phyloP scores from a whole-genome alignment of 2,113 vertebrate genomes.

The Channa maculata region DNA sequence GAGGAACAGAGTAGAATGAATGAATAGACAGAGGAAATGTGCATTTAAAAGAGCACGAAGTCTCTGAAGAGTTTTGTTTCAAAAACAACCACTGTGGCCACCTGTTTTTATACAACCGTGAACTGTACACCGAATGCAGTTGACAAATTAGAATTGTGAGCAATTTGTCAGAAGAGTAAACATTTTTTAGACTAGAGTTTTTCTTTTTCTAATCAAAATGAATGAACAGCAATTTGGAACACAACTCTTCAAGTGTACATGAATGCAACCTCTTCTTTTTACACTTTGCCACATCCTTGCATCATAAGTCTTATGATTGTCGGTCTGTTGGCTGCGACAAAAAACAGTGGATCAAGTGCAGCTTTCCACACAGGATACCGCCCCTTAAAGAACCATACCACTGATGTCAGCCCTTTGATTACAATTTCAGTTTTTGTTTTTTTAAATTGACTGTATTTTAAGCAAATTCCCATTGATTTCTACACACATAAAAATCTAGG shows the following conservation, averaged over 20 bases:
- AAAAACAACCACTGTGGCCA: constrained; percentile 1
- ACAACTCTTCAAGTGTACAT: constrained; percentile 22
- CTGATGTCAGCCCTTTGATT: too few species aligned
- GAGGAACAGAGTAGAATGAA: constrained; percentile 18
- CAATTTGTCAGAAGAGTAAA: not conserved
- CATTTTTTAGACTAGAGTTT: not conserved
- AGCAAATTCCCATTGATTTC: too few species aligned
- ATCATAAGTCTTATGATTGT: constrained; percentile 50
- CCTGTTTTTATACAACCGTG: constrained; percentile 19
- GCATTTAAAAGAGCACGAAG: constrained; percentile 43
- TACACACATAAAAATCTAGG: too few species aligned
- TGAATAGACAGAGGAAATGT: constrained; percentile 31
- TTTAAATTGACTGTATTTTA: too few species aligned
- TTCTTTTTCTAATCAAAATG: not conserved
- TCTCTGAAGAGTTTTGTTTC: constrained; percentile 37
- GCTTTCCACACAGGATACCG: constrained; percentile 9
- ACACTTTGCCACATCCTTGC: constrained; percentile 49
- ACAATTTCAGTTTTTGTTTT: too few species aligned
- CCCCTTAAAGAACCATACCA: too few species aligned
- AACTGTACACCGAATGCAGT: constrained; percentile 13
- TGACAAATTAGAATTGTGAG: not conserved
- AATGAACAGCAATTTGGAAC: constrained; percentile 16
- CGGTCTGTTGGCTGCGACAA: constrained; percentile 52
- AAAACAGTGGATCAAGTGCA: constrained; percentile 13
- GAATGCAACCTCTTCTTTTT: constrained; percentile 58